These are phyloP conservation scores for Andrena fulva DNA, from an alignment of 2,888 invertebrate genomes.

Conservation along the genomic window DNA sequence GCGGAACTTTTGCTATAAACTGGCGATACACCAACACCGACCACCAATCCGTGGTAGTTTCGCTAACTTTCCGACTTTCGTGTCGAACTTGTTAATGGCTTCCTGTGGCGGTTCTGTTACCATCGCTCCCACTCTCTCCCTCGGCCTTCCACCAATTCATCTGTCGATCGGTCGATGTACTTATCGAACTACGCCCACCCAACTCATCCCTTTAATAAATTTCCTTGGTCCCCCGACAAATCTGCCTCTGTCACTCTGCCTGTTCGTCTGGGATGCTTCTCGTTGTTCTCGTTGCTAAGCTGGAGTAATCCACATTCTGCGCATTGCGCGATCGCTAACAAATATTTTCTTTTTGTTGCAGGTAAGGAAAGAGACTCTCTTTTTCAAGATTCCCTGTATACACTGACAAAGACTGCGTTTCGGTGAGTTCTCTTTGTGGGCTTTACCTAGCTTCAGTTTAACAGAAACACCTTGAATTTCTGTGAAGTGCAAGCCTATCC, in stretches of 20 bases:
- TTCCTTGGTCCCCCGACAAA: slow-evolving; percentile 2
- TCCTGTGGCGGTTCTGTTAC: slow-evolving; percentile 70
- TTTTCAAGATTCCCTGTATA: not conserved
- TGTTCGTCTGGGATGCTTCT: not conserved
- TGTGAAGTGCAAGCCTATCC: slow-evolving; percentile 44
- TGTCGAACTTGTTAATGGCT: slow-evolving; percentile 80
- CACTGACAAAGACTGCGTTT: not conserved
- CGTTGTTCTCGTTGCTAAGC: not conserved
- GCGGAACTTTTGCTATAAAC: slow-evolving; percentile 67
- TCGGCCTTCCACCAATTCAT: slow-evolving; percentile 16
- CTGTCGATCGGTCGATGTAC: slow-evolving; percentile 13
- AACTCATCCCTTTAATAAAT: slow-evolving; percentile 35
- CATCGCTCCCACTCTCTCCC: slow-evolving; percentile 43
- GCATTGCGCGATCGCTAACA: not conserved
- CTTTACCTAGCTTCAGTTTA: slow-evolving; percentile 33
- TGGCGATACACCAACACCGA: slow-evolving; percentile 67
- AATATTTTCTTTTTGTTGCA: slow-evolving; percentile 56
- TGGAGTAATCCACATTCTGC: not conserved
- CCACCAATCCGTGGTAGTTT: slow-evolving; percentile 69
- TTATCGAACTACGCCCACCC: slow-evolving; percentile 14
- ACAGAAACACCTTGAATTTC: slow-evolving; percentile 61
- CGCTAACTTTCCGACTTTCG: slow-evolving; percentile 76
- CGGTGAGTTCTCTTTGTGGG: slow-evolving; percentile 12
- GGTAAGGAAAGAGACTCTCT: slow-evolving; percentile 53
- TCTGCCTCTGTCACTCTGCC: slow-evolving; percentile 9